phyloP scores from a whole-genome alignment of 2,797 vertebrate genomes.

The Balearica regulorum region DNA sequence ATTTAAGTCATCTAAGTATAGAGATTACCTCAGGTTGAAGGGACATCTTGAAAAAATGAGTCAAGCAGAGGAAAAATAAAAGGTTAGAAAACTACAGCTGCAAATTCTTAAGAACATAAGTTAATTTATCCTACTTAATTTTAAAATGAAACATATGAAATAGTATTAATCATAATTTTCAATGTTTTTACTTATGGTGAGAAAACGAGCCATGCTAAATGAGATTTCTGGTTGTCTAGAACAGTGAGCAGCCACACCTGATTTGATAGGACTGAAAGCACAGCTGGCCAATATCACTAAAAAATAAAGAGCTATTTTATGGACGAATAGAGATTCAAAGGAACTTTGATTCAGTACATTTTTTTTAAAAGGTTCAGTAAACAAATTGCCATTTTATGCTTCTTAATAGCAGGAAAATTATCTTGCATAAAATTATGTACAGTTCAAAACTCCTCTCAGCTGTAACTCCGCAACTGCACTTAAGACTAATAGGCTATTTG shows the following conservation, averaged over 20 bases:
- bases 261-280: background rate
- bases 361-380: background rate
- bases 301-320: background rate
- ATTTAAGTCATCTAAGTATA: background rate
- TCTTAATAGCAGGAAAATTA: background rate
- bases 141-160: background rate
- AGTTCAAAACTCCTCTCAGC: background rate
- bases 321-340: background rate
- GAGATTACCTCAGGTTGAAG: background rate
- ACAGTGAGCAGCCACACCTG: background rate
- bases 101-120: background rate
- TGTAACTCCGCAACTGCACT: background rate
- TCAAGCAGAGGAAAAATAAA: background rate
- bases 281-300: background rate
- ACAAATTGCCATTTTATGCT: background rate
- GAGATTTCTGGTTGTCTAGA: background rate
- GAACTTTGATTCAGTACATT: background rate
- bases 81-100: background rate
- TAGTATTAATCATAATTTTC: background rate
- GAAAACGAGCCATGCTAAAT: background rate
- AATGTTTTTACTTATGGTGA: background rate
- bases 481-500: background rate
- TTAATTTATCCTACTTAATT: background rate
- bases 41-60: background rate
- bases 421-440: background rate